These are phyloP conservation scores for Eulemur mongoz DNA, from an alignment of 2,797 vertebrate genomes.

Conservation along the genomic window DNA sequence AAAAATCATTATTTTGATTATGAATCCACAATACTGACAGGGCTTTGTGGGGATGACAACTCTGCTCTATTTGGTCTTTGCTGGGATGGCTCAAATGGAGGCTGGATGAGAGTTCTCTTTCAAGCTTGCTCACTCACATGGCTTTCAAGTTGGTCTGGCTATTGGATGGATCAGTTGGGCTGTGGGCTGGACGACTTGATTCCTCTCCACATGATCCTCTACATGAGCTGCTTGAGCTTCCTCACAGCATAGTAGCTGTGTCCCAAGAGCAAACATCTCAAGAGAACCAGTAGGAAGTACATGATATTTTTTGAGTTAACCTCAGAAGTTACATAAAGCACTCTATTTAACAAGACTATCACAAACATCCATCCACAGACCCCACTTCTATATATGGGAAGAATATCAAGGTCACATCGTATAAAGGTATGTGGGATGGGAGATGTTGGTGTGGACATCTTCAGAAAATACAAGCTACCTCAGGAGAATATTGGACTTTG, in stretches of 20 bases:
- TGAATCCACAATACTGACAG: background rate
- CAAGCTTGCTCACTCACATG: background rate
- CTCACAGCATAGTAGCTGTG: background rate
- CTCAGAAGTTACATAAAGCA: background rate
- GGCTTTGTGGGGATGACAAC: background rate
- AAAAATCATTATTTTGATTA: background rate
- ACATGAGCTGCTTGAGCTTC: background rate
- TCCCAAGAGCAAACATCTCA: background rate
- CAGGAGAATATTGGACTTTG: background rate
- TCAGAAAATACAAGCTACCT: background rate
- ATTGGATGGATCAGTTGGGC: background rate
- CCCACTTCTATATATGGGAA: background rate
- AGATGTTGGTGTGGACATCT: background rate
- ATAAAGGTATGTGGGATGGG: background rate
- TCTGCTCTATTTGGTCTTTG: background rate
- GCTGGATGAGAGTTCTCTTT: background rate
- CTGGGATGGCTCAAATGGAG: background rate
- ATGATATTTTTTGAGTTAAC: background rate
- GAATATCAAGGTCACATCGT: background rate
- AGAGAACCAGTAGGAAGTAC: background rate
- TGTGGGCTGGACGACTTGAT: background rate
- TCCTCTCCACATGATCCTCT: background rate
- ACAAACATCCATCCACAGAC: background rate
- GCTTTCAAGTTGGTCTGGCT: background rate
- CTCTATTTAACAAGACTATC: background rate